Conservation (phyloP, 2,113 vertebrate genomes). For the Engystomops pustulosus region DNA sequence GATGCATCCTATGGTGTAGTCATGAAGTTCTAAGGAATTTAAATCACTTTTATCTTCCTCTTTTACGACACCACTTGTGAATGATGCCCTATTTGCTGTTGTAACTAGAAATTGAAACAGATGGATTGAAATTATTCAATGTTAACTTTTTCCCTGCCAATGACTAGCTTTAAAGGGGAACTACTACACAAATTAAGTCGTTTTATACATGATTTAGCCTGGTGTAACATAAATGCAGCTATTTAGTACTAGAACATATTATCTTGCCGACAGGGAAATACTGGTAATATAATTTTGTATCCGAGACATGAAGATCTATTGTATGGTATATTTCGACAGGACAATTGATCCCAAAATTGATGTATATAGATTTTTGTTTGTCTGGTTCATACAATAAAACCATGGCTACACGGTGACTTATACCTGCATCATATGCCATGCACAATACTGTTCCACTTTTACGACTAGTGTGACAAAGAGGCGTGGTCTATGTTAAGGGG, state of each 20-base stretch:
- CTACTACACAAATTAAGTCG: background rate
- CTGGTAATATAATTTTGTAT: no score
- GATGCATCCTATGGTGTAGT: conserved; percentile 48
- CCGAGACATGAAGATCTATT: no score
- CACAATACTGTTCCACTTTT: no score
- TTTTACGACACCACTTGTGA: conserved; percentile 50
- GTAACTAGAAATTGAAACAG: conserved; percentile 57
- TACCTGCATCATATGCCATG: no score
- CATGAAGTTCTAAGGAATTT: conserved; percentile 48
- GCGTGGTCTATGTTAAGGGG: no score
- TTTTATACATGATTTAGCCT: background rate
- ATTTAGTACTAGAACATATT: background rate
- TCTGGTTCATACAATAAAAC: no score
- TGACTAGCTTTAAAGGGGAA: background rate
- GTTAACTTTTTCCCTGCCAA: conserved; percentile 48
- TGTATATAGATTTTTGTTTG: no score
- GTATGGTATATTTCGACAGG: no score
- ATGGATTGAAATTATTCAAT: conserved; percentile 46
- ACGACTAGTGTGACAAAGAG: no score
- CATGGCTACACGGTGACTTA: no score
- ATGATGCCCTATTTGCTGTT: conserved; percentile 56
- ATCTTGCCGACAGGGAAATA: no score
- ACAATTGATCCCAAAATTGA: no score
- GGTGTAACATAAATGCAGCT: background rate
- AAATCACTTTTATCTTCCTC: conserved; percentile 58